Conservation (phyloP, 2,888 invertebrate genomes). For the Brachyptera risi region DNA sequence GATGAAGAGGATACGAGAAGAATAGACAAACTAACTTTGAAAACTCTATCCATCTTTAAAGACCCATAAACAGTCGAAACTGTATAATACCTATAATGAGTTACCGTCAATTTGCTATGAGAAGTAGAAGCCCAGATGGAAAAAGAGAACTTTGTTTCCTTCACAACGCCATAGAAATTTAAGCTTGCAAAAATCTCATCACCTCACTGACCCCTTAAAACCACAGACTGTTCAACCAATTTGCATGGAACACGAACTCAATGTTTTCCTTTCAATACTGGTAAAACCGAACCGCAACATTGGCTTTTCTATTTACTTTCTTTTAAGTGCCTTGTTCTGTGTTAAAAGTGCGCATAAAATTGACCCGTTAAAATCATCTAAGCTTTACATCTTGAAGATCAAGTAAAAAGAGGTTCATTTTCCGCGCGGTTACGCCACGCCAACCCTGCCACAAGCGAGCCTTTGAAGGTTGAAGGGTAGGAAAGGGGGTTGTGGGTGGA, state of each 20-base stretch:
- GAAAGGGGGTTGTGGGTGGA: not conserved
- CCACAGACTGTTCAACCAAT: not conserved
- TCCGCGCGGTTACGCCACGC: slow-evolving; percentile 26
- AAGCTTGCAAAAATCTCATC: no score
- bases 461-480: slow-evolving; percentile 23
- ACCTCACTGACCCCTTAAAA: no score
- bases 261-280: slow-evolving; percentile 1
- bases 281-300: not conserved
- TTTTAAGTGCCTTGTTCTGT: slow-evolving; percentile 1
- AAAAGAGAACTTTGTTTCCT: no score
- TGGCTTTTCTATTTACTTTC: slow-evolving; percentile 3
- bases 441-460: slow-evolving; percentile 20
- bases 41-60: not conserved
- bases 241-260: not conserved
- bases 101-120: no score
- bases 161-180: no score
- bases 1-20: slow-evolving; percentile 2
- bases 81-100: no score
- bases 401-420: slow-evolving; percentile 30
- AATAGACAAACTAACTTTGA: slow-evolving; percentile 7
- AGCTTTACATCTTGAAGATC: slow-evolving; percentile 22
- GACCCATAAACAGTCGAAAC: no score
- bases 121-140: no score
- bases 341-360: slow-evolving; percentile 30
- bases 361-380: slow-evolving; percentile 30